These are phyloP conservation scores for Chaetops frenatus DNA, from an alignment of 2,113 vertebrate genomes.

Conservation along the genomic window DNA sequence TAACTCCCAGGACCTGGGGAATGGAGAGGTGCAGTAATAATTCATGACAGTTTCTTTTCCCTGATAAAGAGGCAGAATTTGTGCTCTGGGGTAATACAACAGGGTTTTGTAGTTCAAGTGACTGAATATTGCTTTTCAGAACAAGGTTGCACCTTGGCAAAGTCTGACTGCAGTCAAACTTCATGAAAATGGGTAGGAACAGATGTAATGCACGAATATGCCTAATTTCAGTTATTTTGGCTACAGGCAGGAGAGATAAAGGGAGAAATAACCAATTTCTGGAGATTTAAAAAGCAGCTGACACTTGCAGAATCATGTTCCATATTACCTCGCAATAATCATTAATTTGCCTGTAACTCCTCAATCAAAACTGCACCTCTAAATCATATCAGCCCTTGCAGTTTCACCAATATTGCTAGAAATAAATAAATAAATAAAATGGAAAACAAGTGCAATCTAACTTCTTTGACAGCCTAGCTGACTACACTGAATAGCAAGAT, in stretches of 20 bases:
- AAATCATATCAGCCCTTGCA: neutral
- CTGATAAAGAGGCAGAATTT: neutral
- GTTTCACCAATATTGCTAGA: neutral
- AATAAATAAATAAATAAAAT: conserved; percentile 34
- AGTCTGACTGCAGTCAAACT: neutral
- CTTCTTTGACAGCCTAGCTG: neutral
- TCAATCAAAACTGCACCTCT: neutral
- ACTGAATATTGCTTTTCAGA: neutral
- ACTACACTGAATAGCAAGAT: neutral
- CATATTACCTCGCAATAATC: neutral
- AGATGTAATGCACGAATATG: neutral
- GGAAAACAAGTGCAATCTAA: neutral
- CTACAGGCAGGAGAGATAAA: neutral
- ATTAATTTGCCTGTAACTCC: neutral
- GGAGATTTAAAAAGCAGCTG: neutral
- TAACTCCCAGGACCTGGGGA: neutral
- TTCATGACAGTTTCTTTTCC: neutral
- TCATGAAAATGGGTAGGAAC: neutral
- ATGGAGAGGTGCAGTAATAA: neutral
- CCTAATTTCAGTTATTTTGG: neutral
- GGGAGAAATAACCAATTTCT: neutral
- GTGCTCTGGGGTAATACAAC: too few species aligned
- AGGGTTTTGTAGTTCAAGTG: neutral
- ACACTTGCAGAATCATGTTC: neutral
- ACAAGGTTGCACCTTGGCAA: neutral